A percentile compares a stretch with the other conserved stretches of the same genome.
phyloP scores from a whole-genome alignment of 2,113 vertebrate species.

The Pteruthius melanotis region DNA sequence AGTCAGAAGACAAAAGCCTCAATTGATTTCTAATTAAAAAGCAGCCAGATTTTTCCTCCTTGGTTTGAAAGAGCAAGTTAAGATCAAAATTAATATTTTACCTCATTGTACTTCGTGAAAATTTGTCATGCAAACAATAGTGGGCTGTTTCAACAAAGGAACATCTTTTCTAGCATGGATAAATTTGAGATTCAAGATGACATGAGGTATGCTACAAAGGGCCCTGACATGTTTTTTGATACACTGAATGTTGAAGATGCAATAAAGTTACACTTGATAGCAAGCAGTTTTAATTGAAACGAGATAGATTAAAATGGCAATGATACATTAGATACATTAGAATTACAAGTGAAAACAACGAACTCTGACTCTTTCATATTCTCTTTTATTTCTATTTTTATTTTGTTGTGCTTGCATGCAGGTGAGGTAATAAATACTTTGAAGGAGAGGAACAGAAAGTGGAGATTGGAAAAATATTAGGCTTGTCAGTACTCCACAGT shows the following conservation, averaged over 20 bases:
- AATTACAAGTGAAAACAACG: neutral
- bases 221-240: neutral
- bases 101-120: neutral
- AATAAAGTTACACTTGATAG: neutral
- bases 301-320: neutral
- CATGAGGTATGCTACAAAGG: neutral
- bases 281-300: neutral
- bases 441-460: neutral
- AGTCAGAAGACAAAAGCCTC: neutral
- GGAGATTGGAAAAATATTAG: neutral
- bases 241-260: neutral
- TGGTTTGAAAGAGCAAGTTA: neutral
- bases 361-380: neutral
- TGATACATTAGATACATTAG: neutral
- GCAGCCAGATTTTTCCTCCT: accelerated
- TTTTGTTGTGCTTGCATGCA: neutral
- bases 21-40: neutral
- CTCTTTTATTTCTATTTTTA: neutral
- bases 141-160: neutral
- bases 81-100: neutral
- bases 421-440: neutral
- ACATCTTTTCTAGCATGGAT: accelerated
- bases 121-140: neutral
- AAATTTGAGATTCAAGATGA: neutral
- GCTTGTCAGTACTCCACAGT: neutral